phyloP scores from a whole-genome alignment of 2,797 vertebrate species.

The Huso huso region DNA sequence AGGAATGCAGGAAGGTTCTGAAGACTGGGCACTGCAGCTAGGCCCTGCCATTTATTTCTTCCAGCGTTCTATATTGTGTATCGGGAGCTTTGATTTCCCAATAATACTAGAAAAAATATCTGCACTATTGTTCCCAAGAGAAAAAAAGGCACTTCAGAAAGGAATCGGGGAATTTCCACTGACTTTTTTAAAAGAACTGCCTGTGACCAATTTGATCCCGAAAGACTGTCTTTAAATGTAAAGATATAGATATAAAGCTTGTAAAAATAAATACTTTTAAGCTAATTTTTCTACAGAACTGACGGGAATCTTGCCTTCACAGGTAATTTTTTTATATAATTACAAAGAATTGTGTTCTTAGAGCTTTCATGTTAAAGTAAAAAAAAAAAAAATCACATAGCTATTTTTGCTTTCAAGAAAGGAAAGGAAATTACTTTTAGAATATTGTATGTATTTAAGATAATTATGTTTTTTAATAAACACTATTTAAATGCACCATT shows the following conservation, averaged over 20 bases:
- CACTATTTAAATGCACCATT: conserved; percentile 57
- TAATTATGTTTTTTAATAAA: conserved; percentile 56
- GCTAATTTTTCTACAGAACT: conserved; percentile 47
- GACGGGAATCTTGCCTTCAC: conserved; percentile 58
- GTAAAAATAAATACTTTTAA: conserved; percentile 25
- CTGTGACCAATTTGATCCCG: conserved; percentile 37
- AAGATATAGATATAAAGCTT: conserved; percentile 24
- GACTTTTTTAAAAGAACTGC: conserved; percentile 45
- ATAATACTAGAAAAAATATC: conserved; percentile 39
- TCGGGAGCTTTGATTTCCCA: conserved; percentile 43
- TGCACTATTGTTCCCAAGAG: conserved; percentile 60
- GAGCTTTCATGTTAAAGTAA: conserved; percentile 38
- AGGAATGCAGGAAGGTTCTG: conserved; percentile 16
- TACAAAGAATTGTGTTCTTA: conserved; percentile 39
- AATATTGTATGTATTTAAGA: conserved; percentile 74
- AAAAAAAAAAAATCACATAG: conserved; percentile 33
- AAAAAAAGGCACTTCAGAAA: conserved; percentile 39
- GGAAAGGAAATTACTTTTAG: conserved; percentile 41
- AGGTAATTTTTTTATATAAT: conserved; percentile 58
- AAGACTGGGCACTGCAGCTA: conserved; percentile 24
- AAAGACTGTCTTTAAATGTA: conserved; percentile 26
- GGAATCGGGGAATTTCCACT: conserved; percentile 62
- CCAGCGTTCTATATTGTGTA: conserved; percentile 38
- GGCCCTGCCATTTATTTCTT: conserved; percentile 28
- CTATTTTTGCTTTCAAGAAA: conserved; percentile 42